Evolutionary conservation across 2,113 vertebrate species (phyloP).

Genomic region (Pungitius pungitius): DNA sequence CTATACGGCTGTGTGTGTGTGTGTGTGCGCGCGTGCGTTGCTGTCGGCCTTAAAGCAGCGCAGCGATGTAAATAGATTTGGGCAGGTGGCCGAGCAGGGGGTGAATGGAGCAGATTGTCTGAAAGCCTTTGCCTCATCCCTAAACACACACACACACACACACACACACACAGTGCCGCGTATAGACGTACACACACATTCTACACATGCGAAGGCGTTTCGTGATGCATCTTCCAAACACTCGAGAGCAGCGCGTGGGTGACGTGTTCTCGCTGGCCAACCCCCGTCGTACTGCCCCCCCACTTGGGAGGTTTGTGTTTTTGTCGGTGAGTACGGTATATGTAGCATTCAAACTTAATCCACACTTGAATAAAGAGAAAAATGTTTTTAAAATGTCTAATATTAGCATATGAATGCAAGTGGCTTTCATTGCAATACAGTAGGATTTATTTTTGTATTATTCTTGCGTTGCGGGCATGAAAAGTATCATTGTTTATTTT

Average conservation of each 20-base stretch:
- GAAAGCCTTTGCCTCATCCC: conserved; percentile 39
- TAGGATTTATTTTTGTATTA: background rate
- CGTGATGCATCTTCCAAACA: conserved; percentile 5
- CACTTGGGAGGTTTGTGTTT: no score
- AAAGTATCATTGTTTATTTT: background rate
- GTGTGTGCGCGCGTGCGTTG: background rate
- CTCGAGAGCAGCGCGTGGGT: background rate
- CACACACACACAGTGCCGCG: conserved; percentile 9
- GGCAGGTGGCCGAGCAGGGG: conserved; percentile 44
- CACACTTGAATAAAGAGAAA: background rate
- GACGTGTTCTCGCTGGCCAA: no score
- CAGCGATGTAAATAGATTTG: conserved; percentile 61
- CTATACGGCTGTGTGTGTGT: background rate
- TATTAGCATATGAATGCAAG: background rate
- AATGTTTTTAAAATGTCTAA: background rate
- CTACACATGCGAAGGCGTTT: conserved; percentile 1
- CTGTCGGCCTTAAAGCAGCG: conserved; percentile 23
- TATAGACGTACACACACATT: background rate
- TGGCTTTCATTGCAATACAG: background rate
- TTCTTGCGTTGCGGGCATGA: background rate
- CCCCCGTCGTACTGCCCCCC: no score
- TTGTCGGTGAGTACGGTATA: no score
- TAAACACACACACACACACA: background rate
- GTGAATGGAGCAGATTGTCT: conserved; percentile 60
- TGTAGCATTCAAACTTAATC: background rate